Evolutionary conservation across 2,888 invertebrate species (phyloP).

Genomic region (Ypsolopha scabrella): DNA sequence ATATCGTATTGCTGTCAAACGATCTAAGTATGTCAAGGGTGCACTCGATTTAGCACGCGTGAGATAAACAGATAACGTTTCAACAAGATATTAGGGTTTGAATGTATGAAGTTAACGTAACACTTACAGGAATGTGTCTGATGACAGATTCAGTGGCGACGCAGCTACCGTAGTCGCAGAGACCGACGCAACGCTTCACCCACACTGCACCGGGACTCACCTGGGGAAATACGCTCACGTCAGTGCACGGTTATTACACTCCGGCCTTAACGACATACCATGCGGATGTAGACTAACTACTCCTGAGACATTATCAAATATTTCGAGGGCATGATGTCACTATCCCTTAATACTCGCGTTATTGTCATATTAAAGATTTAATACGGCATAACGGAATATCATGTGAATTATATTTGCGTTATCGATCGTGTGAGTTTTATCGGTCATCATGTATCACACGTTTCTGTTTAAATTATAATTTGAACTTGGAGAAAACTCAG

Average conservation of each 20-base stretch:
- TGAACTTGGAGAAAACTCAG: no score
- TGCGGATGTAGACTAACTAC: no score
- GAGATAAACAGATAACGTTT: constrained; percentile 32
- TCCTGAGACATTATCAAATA: no score
- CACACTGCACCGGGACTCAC: constrained; percentile 53
- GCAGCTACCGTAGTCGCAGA: constrained; percentile 46
- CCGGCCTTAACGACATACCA: no score
- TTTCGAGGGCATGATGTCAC: no score
- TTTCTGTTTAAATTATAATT: no score
- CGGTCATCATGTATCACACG: no score
- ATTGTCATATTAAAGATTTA: no score
- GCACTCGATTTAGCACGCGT: constrained; percentile 23
- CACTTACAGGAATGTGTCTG: constrained; percentile 49
- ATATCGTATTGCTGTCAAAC: constrained; percentile 12
- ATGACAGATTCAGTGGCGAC: constrained; percentile 31
- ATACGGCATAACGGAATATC: no score
- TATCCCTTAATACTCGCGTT: no score
- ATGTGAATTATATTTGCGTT: no score
- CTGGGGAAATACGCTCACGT: constrained; percentile 39
- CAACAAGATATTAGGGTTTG: constrained; percentile 10
- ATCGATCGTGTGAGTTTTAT: no score
- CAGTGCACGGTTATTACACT: constrained; percentile 2
- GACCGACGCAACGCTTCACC: constrained; percentile 57
- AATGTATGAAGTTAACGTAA: not conserved
- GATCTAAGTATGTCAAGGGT: constrained; percentile 51